Evolutionary conservation across 1,140 invertebrate species (phyloP), one percentile per base, ranked within the genome.

Genomic region (Eueides isabella): DNA sequence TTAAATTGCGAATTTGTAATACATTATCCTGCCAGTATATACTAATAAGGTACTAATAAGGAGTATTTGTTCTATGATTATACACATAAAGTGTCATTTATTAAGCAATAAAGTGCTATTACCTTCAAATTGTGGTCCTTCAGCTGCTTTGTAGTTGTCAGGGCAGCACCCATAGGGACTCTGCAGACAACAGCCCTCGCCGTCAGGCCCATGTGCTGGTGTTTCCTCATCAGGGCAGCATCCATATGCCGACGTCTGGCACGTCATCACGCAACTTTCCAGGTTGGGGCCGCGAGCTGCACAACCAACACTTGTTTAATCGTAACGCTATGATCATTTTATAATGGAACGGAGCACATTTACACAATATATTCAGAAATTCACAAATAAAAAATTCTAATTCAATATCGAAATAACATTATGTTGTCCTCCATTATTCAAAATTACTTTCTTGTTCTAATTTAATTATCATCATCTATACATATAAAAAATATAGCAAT

Each of bases 181-280:
- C 4, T 94, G 94, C 30, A 98, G 87, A 85, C 97, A 98, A 90
- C 98, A 99, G 1, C 97, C 97, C 89, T 98, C 96, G 44, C 94
- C 92, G 76, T 96, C 96, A 0, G 95, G 95, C 48, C 98, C 98
- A 85, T 98, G 97, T 0, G 98, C 97, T 2, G 97, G 94, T 0
- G 97, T 98, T 71, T 96, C 88, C 0, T 95, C 95, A 86, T 99
- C 98, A 6, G 95, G 94, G 88, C 99, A 99, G 87, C 98, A 99
- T 26, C 98, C 98, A 85, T 96, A 97, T 2, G 94, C 93, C n/a
- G 95, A 95, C 11, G 95, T 94, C 0, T 95, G 94, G 91, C 98
- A 98, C 29, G 95, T 87, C 76, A 93, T 91, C 23, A 93, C 90
- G 87, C 98, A 99, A 6, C 97, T 97, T 81, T 96, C 94, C 71